phyloP scores from a whole-genome alignment of 2,888 invertebrate species.

The Epirrita christyi region DNA sequence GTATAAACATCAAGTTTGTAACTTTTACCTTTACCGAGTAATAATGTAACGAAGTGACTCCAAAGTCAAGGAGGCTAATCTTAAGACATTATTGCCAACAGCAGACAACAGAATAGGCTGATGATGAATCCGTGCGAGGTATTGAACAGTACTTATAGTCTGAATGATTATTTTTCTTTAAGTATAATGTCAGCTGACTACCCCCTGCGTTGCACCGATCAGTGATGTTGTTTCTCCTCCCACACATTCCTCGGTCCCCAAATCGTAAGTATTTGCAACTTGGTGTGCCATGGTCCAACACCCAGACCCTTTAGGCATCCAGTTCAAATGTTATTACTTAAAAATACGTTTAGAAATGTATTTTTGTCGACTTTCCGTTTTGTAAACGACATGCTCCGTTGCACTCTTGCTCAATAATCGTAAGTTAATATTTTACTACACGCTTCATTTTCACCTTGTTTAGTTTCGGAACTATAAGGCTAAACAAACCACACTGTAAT shows the following conservation, averaged over 20 bases:
- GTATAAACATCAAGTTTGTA: too few species aligned
- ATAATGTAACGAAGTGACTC: too few species aligned
- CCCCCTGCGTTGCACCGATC: neutral
- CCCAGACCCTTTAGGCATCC: conserved; percentile 6
- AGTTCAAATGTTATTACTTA: conserved; percentile 22
- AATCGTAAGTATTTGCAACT: neutral
- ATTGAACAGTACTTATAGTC: too few species aligned
- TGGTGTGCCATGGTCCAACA: conserved; percentile 4
- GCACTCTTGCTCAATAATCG: conserved; percentile 35
- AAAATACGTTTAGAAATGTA: conserved; percentile 32
- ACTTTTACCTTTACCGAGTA: too few species aligned
- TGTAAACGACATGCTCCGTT: conserved; percentile 38
- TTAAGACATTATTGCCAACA: too few species aligned
- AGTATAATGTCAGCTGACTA: too few species aligned
- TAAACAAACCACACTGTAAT: conserved; percentile 23
- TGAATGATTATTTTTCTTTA: too few species aligned
- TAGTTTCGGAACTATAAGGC: conserved; percentile 32
- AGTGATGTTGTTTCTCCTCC: neutral
- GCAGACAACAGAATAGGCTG: too few species aligned
- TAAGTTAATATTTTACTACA: conserved; percentile 36
- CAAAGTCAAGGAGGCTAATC: too few species aligned
- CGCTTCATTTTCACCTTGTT: conserved; percentile 35
- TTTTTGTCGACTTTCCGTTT: conserved; percentile 32
- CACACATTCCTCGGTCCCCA: neutral
- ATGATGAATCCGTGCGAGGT: too few species aligned